Percentiles rank a stretch among this genome's conserved stretches.
Evolutionary conservation across 2,113 vertebrate genomes (phyloP).

Genomic region (Odocoileus virginianus): DNA sequence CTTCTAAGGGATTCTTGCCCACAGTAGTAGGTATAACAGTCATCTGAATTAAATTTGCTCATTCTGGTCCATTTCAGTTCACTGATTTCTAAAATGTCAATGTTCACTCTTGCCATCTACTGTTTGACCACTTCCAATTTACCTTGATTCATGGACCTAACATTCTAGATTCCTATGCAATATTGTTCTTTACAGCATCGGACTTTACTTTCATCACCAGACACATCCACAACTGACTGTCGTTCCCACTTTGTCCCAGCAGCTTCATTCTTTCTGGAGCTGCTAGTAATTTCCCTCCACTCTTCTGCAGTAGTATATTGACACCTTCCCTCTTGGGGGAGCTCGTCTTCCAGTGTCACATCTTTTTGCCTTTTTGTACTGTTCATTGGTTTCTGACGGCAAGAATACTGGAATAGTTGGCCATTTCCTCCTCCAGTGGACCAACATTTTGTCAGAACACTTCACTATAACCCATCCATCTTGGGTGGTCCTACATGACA

Average conservation of each 20-base stretch:
- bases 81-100: background rate
- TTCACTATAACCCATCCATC: background rate
- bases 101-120: background rate
- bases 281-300: background rate
- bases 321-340: fast-evolving
- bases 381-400: background rate
- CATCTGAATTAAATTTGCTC: background rate
- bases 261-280: background rate
- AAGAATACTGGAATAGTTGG: background rate
- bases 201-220: background rate
- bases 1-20: background rate
- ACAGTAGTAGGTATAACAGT: background rate
- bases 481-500: background rate
- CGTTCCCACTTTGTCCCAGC: background rate
- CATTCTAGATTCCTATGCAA: background rate
- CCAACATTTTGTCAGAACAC: background rate
- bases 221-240: background rate
- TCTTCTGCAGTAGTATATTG: background rate
- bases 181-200: background rate
- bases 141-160: background rate
- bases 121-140: background rate
- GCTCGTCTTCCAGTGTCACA: background rate
- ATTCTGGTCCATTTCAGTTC: background rate
- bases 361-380: background rate
- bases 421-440: background rate